Conservation (phyloP, 2,888 invertebrate genomes). For the Galerucella calmariensis region DNA sequence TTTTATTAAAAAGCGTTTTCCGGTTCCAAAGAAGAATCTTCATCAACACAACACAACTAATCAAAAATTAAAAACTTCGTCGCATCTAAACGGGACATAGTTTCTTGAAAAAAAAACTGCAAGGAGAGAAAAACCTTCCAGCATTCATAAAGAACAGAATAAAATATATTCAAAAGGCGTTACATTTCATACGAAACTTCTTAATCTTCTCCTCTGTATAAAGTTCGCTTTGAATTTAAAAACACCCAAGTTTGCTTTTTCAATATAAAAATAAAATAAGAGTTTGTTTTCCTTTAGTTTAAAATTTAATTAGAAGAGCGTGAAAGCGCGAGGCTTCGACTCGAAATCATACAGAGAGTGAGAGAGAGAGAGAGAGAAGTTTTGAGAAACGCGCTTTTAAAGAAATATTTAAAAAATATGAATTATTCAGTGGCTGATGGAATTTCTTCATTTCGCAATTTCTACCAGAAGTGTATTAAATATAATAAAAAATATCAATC, state of each 20-base stretch:
- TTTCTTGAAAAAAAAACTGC: not conserved
- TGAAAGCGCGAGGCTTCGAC: constrained; percentile 14
- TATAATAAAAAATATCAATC: too few species aligned
- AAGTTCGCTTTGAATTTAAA: constrained; percentile 47
- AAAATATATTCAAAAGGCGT: constrained; percentile 47
- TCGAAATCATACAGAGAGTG: constrained; percentile 23
- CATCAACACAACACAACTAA: not conserved
- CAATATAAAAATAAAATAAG: constrained; percentile 35
- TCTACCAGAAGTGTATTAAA: too few species aligned
- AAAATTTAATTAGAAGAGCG: constrained; percentile 31
- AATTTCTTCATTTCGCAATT: not conserved
- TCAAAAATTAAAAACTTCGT: not conserved
- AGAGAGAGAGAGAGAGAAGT: constrained; percentile 18
- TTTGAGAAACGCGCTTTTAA: constrained; percentile 26
- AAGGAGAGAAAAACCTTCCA: constrained; percentile 7
- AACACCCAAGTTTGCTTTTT: constrained; percentile 42
- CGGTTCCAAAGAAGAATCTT: not conserved
- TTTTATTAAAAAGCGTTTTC: not conserved
- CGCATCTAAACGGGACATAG: not conserved
- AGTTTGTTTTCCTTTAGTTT: constrained; percentile 21
- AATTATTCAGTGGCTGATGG: constrained; percentile 19
- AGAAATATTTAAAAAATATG: constrained; percentile 19
- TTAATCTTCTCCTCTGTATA: constrained; percentile 51
- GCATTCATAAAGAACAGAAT: constrained; percentile 40
- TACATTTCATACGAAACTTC: constrained; percentile 47